Conservation (phyloP, 35 echinoderm and acorn worm genomes). For the Apostichopus californicus region DNA sequence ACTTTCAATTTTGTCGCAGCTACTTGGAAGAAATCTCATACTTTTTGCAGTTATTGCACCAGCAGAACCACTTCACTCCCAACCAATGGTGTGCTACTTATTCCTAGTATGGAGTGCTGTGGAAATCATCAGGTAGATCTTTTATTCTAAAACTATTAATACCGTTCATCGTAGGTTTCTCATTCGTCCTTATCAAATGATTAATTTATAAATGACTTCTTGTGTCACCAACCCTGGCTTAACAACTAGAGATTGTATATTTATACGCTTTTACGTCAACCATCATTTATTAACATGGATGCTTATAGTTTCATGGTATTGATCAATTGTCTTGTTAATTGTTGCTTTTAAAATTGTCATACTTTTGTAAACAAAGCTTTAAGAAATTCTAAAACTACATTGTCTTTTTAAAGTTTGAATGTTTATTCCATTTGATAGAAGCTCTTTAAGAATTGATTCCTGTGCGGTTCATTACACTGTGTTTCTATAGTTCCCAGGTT, state of each 20-base stretch:
- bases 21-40: constrained; percentile 79
- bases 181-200: not conserved
- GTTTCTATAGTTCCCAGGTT: too few relatives aligned
- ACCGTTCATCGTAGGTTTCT: not conserved
- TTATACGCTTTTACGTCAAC: too few relatives aligned
- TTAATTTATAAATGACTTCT: not conserved
- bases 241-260: not conserved
- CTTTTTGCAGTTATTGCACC: constrained; percentile 83
- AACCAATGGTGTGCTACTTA: constrained; percentile 82
- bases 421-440: too few relatives aligned
- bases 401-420: too few relatives aligned
- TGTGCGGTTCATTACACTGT: too few relatives aligned
- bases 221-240: not conserved
- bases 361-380: too few relatives aligned
- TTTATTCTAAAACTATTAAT: not conserved
- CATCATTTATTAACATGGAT: too few relatives aligned
- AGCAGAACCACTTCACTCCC: constrained; percentile 53
- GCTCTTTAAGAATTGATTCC: too few relatives aligned
- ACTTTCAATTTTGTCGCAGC: constrained; percentile 31
- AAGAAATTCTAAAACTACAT: too few relatives aligned
- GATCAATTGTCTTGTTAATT: too few relatives aligned
- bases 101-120: constrained; percentile 91
- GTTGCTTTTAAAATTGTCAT: too few relatives aligned
- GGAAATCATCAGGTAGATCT: constrained; percentile 84
- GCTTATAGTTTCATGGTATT: too few relatives aligned